Conservation (phyloP, 2,797 vertebrate species). For the Adrianichthys oophorus region DNA sequence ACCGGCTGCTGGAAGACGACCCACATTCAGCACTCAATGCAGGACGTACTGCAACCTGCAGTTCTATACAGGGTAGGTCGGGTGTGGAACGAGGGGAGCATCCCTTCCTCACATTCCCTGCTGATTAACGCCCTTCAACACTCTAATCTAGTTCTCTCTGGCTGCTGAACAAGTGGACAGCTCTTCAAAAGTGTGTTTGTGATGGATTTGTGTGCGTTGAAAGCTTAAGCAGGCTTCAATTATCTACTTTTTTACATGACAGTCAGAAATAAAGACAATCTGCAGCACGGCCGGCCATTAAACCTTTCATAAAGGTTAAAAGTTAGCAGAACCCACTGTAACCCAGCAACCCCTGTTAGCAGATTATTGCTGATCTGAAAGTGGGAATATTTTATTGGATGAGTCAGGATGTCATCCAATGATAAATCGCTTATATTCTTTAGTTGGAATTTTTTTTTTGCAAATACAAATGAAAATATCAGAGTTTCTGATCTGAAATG, state of each 20-base stretch:
- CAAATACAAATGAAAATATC: too few relatives aligned
- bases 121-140: conserved; percentile 12
- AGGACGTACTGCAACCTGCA: conserved; percentile 70
- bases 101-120: neutral
- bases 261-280: too few relatives aligned
- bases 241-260: conserved; percentile 5
- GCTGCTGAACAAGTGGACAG: conserved; percentile 28
- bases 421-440: neutral
- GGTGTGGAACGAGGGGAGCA: conserved; percentile 15
- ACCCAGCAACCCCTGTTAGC: neutral
- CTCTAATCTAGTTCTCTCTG: conserved; percentile 21
- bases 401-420: neutral
- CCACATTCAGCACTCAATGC: conserved; percentile 68
- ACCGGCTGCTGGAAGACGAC: conserved; percentile 75
- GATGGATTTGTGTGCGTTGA: conserved; percentile 13
- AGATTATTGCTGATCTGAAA: neutral
- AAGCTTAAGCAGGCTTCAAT: conserved; percentile 20
- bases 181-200: conserved; percentile 16
- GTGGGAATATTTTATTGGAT: neutral
- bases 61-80: conserved; percentile 66
- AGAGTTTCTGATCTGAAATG: too few relatives aligned
- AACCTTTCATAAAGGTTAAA: too few relatives aligned
- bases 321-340: too few relatives aligned
- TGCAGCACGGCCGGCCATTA: too few relatives aligned
- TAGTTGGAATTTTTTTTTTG: too few relatives aligned